A percentile compares a stretch with the other conserved stretches of the same genome.
phyloP scores from a whole-genome alignment of 1,140 invertebrate species.

The Linepithema humile region DNA sequence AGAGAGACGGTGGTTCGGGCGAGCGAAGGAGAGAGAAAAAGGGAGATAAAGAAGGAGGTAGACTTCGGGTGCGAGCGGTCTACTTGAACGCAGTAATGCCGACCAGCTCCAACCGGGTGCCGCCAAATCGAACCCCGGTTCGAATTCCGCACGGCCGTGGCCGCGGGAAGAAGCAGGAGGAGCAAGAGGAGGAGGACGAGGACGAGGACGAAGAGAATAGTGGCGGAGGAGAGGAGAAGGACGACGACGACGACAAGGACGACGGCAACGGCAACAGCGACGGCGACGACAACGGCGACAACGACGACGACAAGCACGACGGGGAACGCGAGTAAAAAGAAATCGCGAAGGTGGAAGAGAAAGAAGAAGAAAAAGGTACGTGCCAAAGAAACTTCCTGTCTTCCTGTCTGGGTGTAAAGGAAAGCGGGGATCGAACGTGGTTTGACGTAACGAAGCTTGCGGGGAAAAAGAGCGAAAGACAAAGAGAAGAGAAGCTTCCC shows the following conservation, averaged over 20 bases:
- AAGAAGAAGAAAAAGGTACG: conserved; percentile 56
- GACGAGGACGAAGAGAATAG: background rate
- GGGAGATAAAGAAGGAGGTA: conserved; percentile 40
- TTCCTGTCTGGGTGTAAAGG: conserved; percentile 53
- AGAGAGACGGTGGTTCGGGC: background rate
- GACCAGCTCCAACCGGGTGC: conserved; percentile 77
- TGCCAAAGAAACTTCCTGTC: conserved; percentile 64
- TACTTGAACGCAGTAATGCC: conserved; percentile 80
- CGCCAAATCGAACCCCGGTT: conserved; percentile 74
- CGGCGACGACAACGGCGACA: conserved; percentile 1
- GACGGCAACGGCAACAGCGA: background rate
- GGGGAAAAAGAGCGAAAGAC: conserved; percentile 9
- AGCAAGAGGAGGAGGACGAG: conserved; percentile 9
- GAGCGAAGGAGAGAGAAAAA: conserved; percentile 16
- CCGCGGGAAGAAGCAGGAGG: conserved; percentile 39
- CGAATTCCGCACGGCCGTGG: conserved; percentile 68
- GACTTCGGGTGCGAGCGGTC: conserved; percentile 70
- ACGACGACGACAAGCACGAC: background rate
- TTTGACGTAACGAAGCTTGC: conserved; percentile 14
- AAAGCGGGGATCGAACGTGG: conserved; percentile 45
- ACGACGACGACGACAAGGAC: background rate
- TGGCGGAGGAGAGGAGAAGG: background rate
- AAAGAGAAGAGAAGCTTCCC: background rate
- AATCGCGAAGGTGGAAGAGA: conserved; percentile 28
- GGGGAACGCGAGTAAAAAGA: conserved; percentile 10